A percentile compares a stretch with the other conserved stretches of the same genome.
Conservation (phyloP, 2,113 vertebrate species). For the Mugil cephalus region DNA sequence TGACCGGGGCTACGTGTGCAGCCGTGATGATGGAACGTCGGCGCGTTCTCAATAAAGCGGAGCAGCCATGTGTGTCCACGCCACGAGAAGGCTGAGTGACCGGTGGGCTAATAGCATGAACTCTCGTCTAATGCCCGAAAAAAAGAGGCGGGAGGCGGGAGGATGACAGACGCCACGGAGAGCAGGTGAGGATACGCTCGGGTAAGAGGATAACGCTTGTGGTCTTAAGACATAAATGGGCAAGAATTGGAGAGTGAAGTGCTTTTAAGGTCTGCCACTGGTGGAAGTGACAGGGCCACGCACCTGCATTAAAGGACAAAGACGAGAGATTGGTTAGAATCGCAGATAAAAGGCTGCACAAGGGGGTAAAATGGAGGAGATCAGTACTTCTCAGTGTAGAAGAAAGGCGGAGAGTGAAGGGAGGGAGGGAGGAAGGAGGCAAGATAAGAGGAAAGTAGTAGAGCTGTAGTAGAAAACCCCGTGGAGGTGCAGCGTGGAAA, state of each 20-base stretch:
- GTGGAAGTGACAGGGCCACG: slow-evolving; percentile 1
- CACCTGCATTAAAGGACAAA: slow-evolving; percentile 6
- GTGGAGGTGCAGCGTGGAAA: background rate
- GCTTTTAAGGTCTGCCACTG: background rate
- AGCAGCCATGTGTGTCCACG: slow-evolving; percentile 40
- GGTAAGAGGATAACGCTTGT: background rate
- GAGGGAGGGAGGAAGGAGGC: background rate
- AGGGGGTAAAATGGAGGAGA: slow-evolving; percentile 12
- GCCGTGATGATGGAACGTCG: slow-evolving; percentile 47
- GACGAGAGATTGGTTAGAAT: slow-evolving; percentile 8
- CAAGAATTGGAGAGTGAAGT: background rate
- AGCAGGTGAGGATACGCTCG: background rate
- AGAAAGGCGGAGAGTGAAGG: no score
- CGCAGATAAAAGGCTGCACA: background rate
- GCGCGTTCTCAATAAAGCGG: slow-evolving; percentile 6
- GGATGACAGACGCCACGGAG: background rate
- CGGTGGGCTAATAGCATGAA: slow-evolving; percentile 45
- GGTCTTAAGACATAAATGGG: slow-evolving; percentile 3
- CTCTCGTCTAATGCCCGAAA: background rate
- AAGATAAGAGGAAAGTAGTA: background rate
- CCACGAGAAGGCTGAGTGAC: slow-evolving; percentile 31
- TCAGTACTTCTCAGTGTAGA: no score
- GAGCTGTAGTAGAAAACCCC: background rate
- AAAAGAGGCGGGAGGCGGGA: background rate
- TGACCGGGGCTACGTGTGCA: slow-evolving; percentile 5